Conservation (phyloP, 2,113 vertebrate genomes). For the Mixornis gularis region DNA sequence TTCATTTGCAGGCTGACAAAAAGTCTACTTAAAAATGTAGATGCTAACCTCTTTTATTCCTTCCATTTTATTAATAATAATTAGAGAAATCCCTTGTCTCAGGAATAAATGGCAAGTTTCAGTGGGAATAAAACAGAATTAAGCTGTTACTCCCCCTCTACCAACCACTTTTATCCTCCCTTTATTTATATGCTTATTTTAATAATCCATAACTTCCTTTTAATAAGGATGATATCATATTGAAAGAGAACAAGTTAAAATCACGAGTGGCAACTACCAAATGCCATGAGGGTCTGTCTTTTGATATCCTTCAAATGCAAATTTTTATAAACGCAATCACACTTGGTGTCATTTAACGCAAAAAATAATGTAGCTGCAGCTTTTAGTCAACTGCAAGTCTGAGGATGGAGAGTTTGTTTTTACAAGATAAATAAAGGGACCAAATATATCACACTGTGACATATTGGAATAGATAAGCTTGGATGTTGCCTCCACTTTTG, state of each 20-base stretch:
- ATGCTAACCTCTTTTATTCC: neutral
- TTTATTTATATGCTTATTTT: neutral
- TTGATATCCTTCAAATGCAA: neutral
- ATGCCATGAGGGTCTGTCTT: neutral
- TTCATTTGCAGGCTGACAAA: neutral
- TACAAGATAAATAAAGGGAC: neutral
- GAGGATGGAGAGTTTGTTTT: neutral
- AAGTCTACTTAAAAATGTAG: neutral
- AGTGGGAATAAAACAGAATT: neutral
- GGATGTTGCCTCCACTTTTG: neutral
- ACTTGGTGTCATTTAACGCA: neutral
- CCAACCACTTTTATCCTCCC: neutral
- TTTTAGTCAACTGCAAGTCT: neutral
- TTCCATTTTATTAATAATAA: neutral
- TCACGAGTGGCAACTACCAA: neutral
- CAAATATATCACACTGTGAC: neutral
- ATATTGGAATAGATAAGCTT: neutral
- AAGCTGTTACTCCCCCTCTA: neutral
- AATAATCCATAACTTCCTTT: neutral
- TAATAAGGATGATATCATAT: neutral
- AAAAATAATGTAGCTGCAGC: neutral
- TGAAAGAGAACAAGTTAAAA: neutral
- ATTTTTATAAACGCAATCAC: neutral
- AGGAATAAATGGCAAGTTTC: neutral
- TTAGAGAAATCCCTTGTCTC: neutral